Evolutionary conservation across 1,140 invertebrate genomes (phyloP).

Genomic region (Bombyx mandarina): DNA sequence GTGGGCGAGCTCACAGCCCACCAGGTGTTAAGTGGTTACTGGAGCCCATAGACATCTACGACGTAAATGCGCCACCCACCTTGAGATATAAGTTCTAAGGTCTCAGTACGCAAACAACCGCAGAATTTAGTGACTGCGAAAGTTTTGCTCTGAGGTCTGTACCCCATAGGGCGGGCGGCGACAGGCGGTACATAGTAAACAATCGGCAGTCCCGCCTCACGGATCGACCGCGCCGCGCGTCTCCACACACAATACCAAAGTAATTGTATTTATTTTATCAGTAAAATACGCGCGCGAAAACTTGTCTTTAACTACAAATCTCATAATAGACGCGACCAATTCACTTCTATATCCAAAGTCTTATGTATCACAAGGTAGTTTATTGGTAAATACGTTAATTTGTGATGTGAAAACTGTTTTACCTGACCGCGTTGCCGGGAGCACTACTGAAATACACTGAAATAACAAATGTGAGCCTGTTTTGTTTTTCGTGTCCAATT

Average conservation of each 20-base stretch:
- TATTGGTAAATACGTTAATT: slow-evolving; percentile 6
- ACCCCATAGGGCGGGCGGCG: slow-evolving; percentile 8
- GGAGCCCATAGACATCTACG: no score
- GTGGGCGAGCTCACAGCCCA: no score
- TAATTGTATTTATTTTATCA: slow-evolving; percentile 1
- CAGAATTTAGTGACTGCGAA: no score
- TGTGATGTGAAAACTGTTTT: slow-evolving; percentile 5
- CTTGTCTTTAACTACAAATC: neutral
- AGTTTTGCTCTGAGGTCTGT: no score
- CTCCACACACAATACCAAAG: neutral
- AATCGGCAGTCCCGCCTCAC: slow-evolving; percentile 9
- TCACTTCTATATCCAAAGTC: neutral
- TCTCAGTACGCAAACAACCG: no score
- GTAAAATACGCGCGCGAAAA: slow-evolving; percentile 15
- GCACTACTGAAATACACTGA: slow-evolving; percentile 1
- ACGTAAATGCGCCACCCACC: no score
- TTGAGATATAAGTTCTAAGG: no score
- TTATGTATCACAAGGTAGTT: neutral
- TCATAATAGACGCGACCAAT: slow-evolving; percentile 4
- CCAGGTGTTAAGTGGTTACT: no score
- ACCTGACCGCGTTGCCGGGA: slow-evolving; percentile 1
- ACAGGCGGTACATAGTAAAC: slow-evolving; percentile 11
- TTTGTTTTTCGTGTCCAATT: no score
- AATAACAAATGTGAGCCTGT: neutral
- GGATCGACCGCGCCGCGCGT: slow-evolving; percentile 7